Percentiles rank a stretch among this genome's conserved stretches.
Conservation (phyloP, 2,113 vertebrate species). For the Heloderma charlesbogerti region DNA sequence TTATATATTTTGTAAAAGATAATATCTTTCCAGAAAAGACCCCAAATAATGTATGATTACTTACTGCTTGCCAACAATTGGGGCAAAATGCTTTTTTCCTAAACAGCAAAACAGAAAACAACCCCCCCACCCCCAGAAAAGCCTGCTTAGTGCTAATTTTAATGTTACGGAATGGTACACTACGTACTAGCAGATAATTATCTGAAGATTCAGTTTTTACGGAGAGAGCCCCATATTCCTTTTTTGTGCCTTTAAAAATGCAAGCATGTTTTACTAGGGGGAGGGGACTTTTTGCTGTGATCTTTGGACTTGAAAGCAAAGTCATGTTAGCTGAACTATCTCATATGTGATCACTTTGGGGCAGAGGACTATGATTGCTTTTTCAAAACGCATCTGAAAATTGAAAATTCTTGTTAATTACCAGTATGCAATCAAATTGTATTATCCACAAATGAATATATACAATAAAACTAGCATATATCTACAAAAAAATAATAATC, state of each 20-base stretch:
- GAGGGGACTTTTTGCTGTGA: neutral
- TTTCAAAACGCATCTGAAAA: neutral
- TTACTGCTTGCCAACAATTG: neutral
- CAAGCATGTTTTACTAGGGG: neutral
- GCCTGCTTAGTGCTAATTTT: conserved; percentile 38
- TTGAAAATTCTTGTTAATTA: neutral
- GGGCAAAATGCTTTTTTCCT: conserved; percentile 42
- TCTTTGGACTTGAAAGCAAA: neutral
- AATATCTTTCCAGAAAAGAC: neutral
- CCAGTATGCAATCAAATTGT: neutral
- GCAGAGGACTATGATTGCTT: neutral
- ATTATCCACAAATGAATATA: neutral
- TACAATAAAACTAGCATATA: neutral
- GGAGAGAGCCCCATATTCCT: conserved; percentile 23
- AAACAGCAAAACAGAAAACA: neutral
- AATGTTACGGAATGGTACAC: conserved; percentile 24
- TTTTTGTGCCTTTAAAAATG: neutral
- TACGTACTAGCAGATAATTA: conserved; percentile 20
- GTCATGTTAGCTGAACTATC: neutral
- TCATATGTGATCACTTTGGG: neutral
- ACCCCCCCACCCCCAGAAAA: too few species aligned
- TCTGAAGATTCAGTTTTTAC: neutral
- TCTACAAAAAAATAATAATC: too few species aligned
- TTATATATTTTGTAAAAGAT: neutral
- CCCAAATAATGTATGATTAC: conserved; percentile 31